A percentile compares a stretch with the other conserved stretches of the same genome.
phyloP scores from a whole-genome alignment of 2,113 vertebrate species.

The Labeo catla region DNA sequence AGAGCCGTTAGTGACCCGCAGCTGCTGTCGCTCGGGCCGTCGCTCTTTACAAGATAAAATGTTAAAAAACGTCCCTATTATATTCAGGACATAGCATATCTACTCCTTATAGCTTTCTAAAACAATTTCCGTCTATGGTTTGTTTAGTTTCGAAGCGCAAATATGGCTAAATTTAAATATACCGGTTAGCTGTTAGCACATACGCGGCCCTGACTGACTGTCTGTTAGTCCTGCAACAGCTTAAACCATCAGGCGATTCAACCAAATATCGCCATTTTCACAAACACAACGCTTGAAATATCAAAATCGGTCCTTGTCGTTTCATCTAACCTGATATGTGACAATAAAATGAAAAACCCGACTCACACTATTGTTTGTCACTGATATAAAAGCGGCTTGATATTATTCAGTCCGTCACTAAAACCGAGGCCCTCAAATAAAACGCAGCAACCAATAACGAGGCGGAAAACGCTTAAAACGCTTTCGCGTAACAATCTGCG shows the following conservation, averaged over 20 bases:
- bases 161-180: slow-evolving; percentile 33
- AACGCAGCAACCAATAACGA: slow-evolving; percentile 46
- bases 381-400: slow-evolving; percentile 27
- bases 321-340: not conserved
- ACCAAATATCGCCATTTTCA: slow-evolving; percentile 3
- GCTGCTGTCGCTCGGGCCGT: not conserved
- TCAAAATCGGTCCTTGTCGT: too few species aligned
- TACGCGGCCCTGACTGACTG: slow-evolving; percentile 27
- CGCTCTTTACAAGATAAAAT: not conserved
- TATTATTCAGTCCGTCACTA: slow-evolving; percentile 35
- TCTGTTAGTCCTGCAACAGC: slow-evolving; percentile 14
- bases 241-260: slow-evolving; percentile 14
- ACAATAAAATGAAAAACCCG: not conserved
- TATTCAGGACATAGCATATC: not conserved
- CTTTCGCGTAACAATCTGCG: not conserved
- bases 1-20: slow-evolving; percentile 44
- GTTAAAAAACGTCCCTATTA: not conserved
- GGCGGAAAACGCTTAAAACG: not conserved
- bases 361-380: slow-evolving; percentile 51
- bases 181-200: slow-evolving; percentile 43
- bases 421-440: slow-evolving; percentile 49
- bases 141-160: not conserved
- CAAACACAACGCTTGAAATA: not conserved
- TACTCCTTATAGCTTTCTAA: not conserved
- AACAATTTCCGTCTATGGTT: not conserved